Evolutionary conservation across 2,797 vertebrate genomes (phyloP), one percentile per base, ranked within the genome.

Genomic region (Gouania willdenowi): DNA sequence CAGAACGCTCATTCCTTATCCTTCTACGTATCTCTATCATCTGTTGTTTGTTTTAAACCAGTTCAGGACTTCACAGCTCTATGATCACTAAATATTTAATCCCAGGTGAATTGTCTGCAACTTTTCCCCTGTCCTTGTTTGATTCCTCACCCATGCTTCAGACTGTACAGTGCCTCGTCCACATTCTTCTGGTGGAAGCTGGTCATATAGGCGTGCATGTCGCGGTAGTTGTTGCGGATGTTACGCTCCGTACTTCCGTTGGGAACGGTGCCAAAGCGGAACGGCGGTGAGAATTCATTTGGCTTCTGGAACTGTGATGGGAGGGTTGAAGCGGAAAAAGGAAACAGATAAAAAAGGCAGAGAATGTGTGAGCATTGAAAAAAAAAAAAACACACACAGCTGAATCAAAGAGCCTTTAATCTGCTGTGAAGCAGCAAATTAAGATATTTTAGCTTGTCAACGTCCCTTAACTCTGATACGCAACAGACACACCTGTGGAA

Each of bases 201-300:
- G 62, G 95, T 95, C 97, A 99, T 99, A 84, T 99, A 99, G 77
- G 89, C 75, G 71, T 99, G 97, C 97, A 99, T 99, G 82, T 98
- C 94, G 68, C 88, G 90, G 76, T 99, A 99, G 87, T 99, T 99
- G 90, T 99, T 99, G 75, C 97, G 92, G 76, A 99, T 99, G 78
- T 99, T 99, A 72, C 97, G 93, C 65, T 99, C 97, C 4, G 97
- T 99, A 79, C 97, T 99, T 68, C 97, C 97, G 10, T 99, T 99
- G 66, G 97, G 97, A 58, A 99, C 97, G 0, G 97, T 99, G 58
- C 97, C 97, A 0, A 99, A 99, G 41, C 97, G 94, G 81, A 99
- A 98, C 6, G 97, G 96, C 4, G 96, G 97, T 0, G 96, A 96
- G 78, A 96, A 98, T 81, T 97, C 95, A 56, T 98, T 98, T 4